phyloP scores from a whole-genome alignment of 2,888 invertebrate species.

The Archaeoteleia sp. region DNA sequence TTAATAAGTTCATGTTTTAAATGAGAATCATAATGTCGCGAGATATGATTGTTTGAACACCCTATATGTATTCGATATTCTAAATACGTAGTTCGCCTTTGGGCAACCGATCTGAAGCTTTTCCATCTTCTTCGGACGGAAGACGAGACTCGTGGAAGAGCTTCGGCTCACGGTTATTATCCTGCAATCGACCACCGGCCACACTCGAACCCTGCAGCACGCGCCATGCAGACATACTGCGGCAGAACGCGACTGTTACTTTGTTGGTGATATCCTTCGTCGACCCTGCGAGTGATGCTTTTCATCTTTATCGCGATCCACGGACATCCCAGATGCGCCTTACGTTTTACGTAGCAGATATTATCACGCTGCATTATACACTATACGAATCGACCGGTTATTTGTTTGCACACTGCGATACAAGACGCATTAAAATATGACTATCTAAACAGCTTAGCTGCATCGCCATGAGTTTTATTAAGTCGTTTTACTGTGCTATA shows the following conservation, averaged over 20 bases:
- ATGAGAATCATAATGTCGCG: no score
- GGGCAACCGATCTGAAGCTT: conserved; percentile 61
- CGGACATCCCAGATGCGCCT: conserved; percentile 40
- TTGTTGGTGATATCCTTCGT: conserved; percentile 42
- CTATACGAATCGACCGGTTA: conserved; percentile 35
- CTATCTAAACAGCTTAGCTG: conserved; percentile 20
- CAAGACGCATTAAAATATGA: conserved; percentile 24
- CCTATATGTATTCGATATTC: conserved; percentile 21
- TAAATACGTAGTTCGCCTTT: conserved; percentile 58
- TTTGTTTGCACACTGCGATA: conserved; percentile 42
- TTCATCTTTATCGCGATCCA: conserved; percentile 47
- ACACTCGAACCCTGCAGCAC: conserved; percentile 62
- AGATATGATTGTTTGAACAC: no score
- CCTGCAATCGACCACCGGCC: conserved; percentile 59
- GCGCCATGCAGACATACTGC: conserved; percentile 44
- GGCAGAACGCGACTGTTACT: conserved; percentile 34
- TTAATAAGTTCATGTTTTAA: no score
- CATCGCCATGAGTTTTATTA: conserved; percentile 10
- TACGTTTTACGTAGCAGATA: conserved; percentile 35
- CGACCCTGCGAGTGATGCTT: conserved; percentile 45
- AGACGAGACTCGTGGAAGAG: conserved; percentile 18
- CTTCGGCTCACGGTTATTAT: conserved; percentile 59
- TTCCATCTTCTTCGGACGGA: conserved; percentile 53
- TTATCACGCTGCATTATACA: conserved; percentile 33
- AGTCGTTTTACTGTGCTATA: not conserved